phyloP scores from a whole-genome alignment of 2,888 invertebrate species.

The Beris morrisii region DNA sequence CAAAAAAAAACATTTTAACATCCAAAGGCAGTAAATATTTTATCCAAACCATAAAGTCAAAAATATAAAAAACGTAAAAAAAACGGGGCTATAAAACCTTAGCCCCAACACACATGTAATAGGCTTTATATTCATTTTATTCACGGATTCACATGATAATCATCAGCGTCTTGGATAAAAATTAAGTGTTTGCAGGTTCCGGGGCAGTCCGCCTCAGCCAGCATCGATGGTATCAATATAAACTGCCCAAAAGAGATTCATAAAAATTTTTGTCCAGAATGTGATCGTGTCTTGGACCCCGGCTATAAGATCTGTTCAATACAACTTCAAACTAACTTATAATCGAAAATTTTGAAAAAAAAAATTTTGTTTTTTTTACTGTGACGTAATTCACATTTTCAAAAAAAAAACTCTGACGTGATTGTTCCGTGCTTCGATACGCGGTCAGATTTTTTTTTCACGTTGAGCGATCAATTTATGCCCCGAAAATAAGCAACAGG shows the following conservation, averaged over 20 bases:
- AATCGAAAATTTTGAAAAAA: no score
- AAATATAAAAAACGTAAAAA: constrained; percentile 9
- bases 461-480: no score
- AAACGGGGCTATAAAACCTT: constrained; percentile 21
- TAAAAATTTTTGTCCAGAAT: no score
- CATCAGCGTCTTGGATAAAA: constrained; percentile 12
- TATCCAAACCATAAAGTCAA: constrained; percentile 24
- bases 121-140: not conserved
- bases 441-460: no score
- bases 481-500: no score
- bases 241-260: not conserved
- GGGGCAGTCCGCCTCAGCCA: constrained; percentile 2
- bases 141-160: constrained; percentile 19
- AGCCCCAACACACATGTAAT: constrained; percentile 8
- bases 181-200: constrained; percentile 15
- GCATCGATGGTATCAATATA: constrained; percentile 30
- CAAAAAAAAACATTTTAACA: constrained; percentile 22
- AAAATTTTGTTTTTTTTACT: no score
- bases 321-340: no score
- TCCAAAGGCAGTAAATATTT: constrained; percentile 30
- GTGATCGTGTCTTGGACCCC: no score
- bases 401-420: no score
- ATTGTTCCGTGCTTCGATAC: no score
- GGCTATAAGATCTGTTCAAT: no score
- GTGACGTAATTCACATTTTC: no score